Evolutionary conservation across 2,888 invertebrate genomes (phyloP).

Genomic region (Adelognathus sp.): DNA sequence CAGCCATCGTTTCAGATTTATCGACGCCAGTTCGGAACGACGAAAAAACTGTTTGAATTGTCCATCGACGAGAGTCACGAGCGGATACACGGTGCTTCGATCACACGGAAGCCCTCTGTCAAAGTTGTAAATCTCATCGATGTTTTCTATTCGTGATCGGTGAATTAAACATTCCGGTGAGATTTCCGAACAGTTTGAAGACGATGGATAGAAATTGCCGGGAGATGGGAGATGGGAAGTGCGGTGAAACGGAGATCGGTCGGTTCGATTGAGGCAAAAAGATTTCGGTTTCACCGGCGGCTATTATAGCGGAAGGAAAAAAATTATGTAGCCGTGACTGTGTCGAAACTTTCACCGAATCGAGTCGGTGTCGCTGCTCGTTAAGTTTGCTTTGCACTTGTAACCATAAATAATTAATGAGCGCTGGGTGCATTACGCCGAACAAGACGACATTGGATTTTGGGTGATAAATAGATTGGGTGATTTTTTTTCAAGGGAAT

Average conservation of each 20-base stretch:
- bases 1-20: slow-evolving; percentile 39
- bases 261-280: background rate
- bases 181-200: background rate
- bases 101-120: background rate
- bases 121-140: background rate
- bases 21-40: slow-evolving; percentile 5
- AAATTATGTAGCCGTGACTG: slow-evolving; percentile 40
- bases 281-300: slow-evolving; percentile 7
- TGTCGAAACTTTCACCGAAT: slow-evolving; percentile 52
- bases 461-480: background rate
- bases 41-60: slow-evolving; percentile 36
- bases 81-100: slow-evolving; percentile 22
- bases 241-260: background rate
- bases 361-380: slow-evolving; percentile 15
- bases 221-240: background rate
- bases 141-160: background rate
- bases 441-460: background rate
- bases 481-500: background rate
- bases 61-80: background rate
- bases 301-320: slow-evolving; percentile 45
- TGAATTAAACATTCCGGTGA: slow-evolving; percentile 7
- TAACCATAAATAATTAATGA: slow-evolving; percentile 36
- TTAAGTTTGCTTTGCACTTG: slow-evolving; percentile 22
- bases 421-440: slow-evolving; percentile 1
- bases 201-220: background rate